These are phyloP conservation scores for Agrochola macilenta DNA, from an alignment of 2,888 invertebrate species.

Conservation along the genomic window DNA sequence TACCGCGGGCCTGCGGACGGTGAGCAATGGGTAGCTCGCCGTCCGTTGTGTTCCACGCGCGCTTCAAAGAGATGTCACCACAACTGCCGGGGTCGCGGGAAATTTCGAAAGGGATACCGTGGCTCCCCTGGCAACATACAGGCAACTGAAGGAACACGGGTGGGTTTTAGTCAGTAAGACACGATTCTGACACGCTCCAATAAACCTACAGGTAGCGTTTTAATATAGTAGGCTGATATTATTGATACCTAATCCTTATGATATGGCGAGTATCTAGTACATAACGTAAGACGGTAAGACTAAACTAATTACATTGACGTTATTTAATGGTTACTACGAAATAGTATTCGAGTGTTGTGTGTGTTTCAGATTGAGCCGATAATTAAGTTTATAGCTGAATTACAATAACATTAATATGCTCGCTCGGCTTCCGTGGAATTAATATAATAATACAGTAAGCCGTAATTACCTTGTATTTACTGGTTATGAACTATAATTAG, in stretches of 20 bases:
- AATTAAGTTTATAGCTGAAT: slow-evolving; percentile 39
- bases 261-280: not conserved
- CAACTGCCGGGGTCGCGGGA: too few species aligned
- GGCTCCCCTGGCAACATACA: too few species aligned
- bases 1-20: too few species aligned
- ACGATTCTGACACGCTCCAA: too few species aligned
- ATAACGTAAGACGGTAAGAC: not conserved
- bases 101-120: too few species aligned
- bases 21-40: too few species aligned
- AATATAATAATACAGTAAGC: slow-evolving; percentile 24
- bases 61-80: too few species aligned
- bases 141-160: too few species aligned
- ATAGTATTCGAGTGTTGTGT: slow-evolving; percentile 8
- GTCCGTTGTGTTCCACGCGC: too few species aligned
- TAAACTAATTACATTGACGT: slow-evolving; percentile 25
- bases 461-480: slow-evolving; percentile 1
- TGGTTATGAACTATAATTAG: not conserved
- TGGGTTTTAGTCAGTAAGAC: too few species aligned
- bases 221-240: not conserved
- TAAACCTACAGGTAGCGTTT: not conserved
- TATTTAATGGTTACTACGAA: slow-evolving; percentile 15
- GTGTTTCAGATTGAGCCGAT: slow-evolving; percentile 19
- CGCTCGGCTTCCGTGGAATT: slow-evolving; percentile 12
- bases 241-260: not conserved
- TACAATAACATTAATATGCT: slow-evolving; percentile 26